Evolutionary conservation across 2,797 vertebrate genomes (phyloP).

Genomic region (Crax fasciolata): DNA sequence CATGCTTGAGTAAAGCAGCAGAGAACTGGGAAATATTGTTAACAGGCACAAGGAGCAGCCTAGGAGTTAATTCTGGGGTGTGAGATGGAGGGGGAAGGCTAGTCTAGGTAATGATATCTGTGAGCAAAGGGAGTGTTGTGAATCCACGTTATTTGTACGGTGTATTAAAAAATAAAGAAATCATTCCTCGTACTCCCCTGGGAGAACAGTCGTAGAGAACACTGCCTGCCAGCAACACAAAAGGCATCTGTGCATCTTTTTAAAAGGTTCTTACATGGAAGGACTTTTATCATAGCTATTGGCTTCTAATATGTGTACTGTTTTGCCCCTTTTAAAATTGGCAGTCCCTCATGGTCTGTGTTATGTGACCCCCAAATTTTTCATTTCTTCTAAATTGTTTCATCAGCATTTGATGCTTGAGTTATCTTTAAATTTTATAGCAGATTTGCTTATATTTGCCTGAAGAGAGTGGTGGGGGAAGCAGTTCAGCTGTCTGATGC

Average conservation of each 20-base stretch:
- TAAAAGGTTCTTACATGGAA: not conserved
- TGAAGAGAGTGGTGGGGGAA: not conserved
- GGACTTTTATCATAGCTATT: not conserved
- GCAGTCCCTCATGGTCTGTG: not conserved
- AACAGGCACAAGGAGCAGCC: not conserved
- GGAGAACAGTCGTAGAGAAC: not conserved
- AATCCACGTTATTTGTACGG: not conserved
- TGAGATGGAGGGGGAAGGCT: not conserved
- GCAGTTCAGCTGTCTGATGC: not conserved
- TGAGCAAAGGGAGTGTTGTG: not conserved
- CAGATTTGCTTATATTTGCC: not conserved
- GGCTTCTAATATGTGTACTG: not conserved
- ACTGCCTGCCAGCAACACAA: not conserved
- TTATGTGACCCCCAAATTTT: not conserved
- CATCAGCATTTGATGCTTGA: not conserved
- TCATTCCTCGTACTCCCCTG: not conserved
- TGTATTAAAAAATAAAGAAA: not conserved
- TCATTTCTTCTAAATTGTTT: not conserved
- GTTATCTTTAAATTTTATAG: not conserved
- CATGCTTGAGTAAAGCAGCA: not conserved
- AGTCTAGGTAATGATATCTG: not conserved
- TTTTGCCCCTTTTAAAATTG: not conserved
- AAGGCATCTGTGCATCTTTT: not conserved
- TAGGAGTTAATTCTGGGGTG: not conserved
- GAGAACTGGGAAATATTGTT: not conserved